These are phyloP conservation scores for Actinia tenebrosa DNA, from an alignment of 64 coral and sea anemone genomes.

Conservation along the genomic window DNA sequence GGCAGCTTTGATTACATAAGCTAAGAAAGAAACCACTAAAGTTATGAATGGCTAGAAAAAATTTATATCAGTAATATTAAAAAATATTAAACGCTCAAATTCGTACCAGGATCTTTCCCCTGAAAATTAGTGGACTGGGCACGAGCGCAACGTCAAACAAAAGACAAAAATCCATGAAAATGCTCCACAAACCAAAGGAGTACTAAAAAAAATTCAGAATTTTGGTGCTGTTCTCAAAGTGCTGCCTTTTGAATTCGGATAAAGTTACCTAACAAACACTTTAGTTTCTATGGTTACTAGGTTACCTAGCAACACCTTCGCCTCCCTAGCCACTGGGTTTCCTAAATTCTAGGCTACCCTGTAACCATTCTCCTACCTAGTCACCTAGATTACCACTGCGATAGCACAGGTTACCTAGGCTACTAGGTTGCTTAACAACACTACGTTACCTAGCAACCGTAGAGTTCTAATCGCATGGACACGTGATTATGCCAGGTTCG, in stretches of 20 bases:
- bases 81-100: not conserved
- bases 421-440: not conserved
- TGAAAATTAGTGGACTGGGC: not conserved
- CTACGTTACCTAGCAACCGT: conserved; percentile 46
- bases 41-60: not conserved
- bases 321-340: not conserved
- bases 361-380: not conserved
- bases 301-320: not conserved
- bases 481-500: conserved; percentile 76
- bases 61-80: not conserved
- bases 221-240: not conserved
- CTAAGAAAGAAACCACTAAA: not conserved
- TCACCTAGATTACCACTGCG: not conserved
- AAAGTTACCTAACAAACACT: no score
- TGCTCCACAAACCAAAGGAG: no score
- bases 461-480: conserved; percentile 77
- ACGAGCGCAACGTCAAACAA: not conserved
- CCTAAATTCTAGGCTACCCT: no score
- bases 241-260: no score
- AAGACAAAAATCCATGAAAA: not conserved
- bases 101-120: not conserved
- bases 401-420: not conserved
- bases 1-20: not conserved
- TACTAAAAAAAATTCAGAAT: not conserved
- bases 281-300: no score